phyloP scores from a whole-genome alignment of 1,140 invertebrate species.

The Sminthurinus signatus region DNA sequence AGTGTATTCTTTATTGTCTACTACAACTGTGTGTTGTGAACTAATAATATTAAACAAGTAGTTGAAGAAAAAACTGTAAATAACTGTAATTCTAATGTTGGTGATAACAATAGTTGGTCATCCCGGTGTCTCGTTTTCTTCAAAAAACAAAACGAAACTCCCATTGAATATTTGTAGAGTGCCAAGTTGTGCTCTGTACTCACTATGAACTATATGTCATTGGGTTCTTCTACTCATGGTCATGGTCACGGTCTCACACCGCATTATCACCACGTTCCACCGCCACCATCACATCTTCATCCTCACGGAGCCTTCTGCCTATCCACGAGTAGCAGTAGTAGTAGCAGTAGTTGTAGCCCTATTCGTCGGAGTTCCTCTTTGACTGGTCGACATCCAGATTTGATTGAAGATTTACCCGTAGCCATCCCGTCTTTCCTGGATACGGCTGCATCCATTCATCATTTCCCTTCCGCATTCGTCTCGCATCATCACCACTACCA shows the following conservation, averaged over 20 bases:
- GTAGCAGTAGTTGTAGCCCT: not conserved
- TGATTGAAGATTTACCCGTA: conserved; percentile 18
- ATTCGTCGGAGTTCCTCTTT: not conserved
- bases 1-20: too few relatives aligned
- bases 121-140: too few relatives aligned
- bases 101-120: too few relatives aligned
- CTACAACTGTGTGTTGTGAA: too few relatives aligned
- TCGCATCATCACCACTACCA: conserved; percentile 31
- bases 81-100: too few relatives aligned
- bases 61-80: too few relatives aligned
- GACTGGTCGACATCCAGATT: conserved; percentile 6
- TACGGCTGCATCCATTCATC: conserved; percentile 17
- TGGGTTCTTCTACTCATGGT: conserved; percentile 22
- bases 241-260: conserved; percentile 10
- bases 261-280: conserved; percentile 13
- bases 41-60: too few relatives aligned
- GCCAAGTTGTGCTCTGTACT: not conserved
- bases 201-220: conserved; percentile 35
- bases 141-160: too few relatives aligned
- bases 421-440: conserved; percentile 26
- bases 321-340: conserved; percentile 12
- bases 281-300: conserved; percentile 16
- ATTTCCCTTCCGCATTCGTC: conserved; percentile 28
- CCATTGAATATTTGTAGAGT: too few relatives aligned
- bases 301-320: conserved; percentile 13